These are phyloP conservation scores for Margaritifera margaritifera DNA, from an alignment of 2,888 invertebrate genomes.

Conservation along the genomic window DNA sequence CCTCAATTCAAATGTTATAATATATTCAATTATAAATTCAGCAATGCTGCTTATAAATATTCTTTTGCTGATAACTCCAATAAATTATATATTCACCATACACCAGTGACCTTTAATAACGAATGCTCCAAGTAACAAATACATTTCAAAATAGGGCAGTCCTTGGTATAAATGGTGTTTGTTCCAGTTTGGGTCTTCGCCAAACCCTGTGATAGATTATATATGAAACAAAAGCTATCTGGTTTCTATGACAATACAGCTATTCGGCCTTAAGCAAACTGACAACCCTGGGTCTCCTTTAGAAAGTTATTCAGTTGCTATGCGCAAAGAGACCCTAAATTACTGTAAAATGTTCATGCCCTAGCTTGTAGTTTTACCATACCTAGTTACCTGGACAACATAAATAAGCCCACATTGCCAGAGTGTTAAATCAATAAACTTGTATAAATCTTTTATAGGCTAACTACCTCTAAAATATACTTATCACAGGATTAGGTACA, in stretches of 20 bases:
- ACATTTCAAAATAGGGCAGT: slow-evolving; percentile 38
- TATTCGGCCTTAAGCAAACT: slow-evolving; percentile 15
- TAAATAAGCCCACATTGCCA: slow-evolving; percentile 25
- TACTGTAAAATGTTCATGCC: too few species aligned
- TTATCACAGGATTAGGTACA: slow-evolving; percentile 29
- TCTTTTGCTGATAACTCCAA: too few species aligned
- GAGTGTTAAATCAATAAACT: slow-evolving; percentile 52
- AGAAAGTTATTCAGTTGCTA: slow-evolving; percentile 28
- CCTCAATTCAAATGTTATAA: too few species aligned
- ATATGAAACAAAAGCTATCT: slow-evolving; percentile 40
- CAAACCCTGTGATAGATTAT: slow-evolving; percentile 37
- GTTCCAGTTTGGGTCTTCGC: slow-evolving; percentile 35
- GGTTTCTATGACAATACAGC: slow-evolving; percentile 39
- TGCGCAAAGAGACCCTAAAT: neutral
- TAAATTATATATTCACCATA: too few species aligned
- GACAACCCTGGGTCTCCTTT: slow-evolving; percentile 8
- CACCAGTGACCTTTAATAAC: slow-evolving; percentile 38
- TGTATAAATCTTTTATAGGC: slow-evolving; percentile 58
- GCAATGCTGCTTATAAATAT: too few species aligned
- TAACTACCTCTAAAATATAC: slow-evolving; percentile 44
- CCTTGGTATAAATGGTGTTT: slow-evolving; percentile 40
- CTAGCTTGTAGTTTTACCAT: slow-evolving; percentile 4
- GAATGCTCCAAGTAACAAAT: slow-evolving; percentile 43
- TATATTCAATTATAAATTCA: too few species aligned
- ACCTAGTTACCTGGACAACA: slow-evolving; percentile 43